Evolutionary conservation across 2,888 invertebrate genomes (phyloP).

Genomic region (Escarpia spicata): DNA sequence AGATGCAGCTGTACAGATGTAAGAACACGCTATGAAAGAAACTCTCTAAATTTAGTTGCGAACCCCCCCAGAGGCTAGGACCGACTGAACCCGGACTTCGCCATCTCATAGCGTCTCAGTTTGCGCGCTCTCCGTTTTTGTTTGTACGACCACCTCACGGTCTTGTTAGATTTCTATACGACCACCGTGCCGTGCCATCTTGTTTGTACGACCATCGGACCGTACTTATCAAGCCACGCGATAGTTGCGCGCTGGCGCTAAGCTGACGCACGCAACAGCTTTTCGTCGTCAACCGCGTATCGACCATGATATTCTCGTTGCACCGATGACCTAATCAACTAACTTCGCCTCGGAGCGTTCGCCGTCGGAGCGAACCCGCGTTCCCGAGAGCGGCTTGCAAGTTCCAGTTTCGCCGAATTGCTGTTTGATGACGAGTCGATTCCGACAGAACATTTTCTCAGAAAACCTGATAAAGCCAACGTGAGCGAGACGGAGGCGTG

Average conservation of each 20-base stretch:
- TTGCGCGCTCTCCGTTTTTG: background rate
- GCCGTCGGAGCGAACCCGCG: background rate
- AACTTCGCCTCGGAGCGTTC: background rate
- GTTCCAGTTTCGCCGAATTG: constrained; percentile 3
- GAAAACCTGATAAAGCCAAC: constrained; percentile 3
- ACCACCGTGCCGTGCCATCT: background rate
- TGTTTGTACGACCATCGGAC: constrained; percentile 13
- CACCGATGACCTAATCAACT: background rate
- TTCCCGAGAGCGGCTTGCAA: background rate
- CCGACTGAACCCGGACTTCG: background rate
- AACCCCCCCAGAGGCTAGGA: background rate
- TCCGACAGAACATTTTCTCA: background rate
- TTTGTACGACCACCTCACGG: background rate
- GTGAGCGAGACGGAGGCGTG: background rate
- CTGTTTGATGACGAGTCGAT: background rate
- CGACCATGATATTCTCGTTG: background rate
- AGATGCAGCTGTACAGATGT: background rate
- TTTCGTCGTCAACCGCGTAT: background rate
- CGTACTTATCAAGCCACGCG: background rate
- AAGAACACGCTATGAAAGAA: background rate
- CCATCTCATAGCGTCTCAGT: background rate
- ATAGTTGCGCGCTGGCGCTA: background rate
- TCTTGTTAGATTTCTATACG: background rate
- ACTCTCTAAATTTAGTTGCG: background rate
- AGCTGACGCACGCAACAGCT: constrained; percentile 9